phyloP scores from a whole-genome alignment of 1,140 invertebrate species.

The Drosophila chauvacae region DNA sequence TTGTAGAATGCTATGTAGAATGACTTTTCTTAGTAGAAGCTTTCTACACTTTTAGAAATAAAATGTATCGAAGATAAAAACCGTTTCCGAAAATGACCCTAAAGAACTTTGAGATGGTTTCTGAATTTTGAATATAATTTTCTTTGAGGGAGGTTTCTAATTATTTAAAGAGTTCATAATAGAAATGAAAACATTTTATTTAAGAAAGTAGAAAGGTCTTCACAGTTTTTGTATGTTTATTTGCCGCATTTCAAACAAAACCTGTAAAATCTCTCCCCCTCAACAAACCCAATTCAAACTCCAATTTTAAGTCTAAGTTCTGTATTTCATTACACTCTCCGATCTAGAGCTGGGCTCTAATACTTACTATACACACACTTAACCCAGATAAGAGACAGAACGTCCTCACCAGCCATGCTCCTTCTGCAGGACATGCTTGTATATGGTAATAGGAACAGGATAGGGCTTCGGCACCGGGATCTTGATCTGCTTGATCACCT shows the following conservation, averaged over 20 bases:
- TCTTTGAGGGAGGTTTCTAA: too few relatives aligned
- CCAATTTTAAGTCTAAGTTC: slow-evolving; percentile 3
- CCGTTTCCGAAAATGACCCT: neutral
- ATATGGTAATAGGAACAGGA: slow-evolving; percentile 91
- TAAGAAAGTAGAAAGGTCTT: neutral
- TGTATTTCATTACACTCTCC: slow-evolving; percentile 18
- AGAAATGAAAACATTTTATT: neutral
- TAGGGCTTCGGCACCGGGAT: slow-evolving; percentile 91
- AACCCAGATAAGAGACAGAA: neutral
- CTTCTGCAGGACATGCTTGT: slow-evolving; percentile 91
- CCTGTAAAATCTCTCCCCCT: too few relatives aligned
- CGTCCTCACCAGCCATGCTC: slow-evolving; percentile 85
- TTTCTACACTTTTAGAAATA: neutral
- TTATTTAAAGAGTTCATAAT: too few relatives aligned
- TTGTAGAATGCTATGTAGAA: slow-evolving; percentile 2
- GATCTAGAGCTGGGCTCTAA: slow-evolving; percentile 1
- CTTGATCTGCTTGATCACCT: slow-evolving; percentile 91
- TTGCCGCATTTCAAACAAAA: too few relatives aligned
- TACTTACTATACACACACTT: slow-evolving; percentile 8
- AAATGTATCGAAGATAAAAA: neutral
- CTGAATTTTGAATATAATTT: neutral
- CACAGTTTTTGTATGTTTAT: neutral
- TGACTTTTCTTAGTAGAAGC: neutral
- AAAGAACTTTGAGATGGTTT: neutral
- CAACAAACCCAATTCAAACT: too few relatives aligned